Evolutionary conservation across 2,888 invertebrate species (phyloP), one percentile per base, ranked within the genome.

Genomic region (Ochropleura plecta): DNA sequence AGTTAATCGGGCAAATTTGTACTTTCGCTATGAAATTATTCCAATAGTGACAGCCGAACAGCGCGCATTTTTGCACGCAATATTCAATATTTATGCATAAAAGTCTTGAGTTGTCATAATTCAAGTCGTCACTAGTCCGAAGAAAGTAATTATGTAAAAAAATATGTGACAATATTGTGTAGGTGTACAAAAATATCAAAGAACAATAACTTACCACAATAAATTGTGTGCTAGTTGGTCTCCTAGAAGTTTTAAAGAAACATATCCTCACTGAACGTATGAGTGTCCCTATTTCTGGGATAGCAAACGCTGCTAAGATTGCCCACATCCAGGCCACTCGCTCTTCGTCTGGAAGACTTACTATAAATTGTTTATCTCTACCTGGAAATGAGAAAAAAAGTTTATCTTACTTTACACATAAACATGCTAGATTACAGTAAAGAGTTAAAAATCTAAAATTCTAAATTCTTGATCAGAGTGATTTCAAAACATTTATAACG

Each of bases 261-360:
- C 99, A 99, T 92, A 99, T 99, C 90, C 99, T 97, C 70, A 97
- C 96, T 46, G 99, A 98, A 73, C 99, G 97, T 88, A 99, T 98
- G 81, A 99, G 96, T 4, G 98, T 97, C 71, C 99, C 98, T 76
- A 98, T 96, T 95, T 99, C 99, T 0, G 99, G 99, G 69, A 99
- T 97, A 55, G 98, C 97, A 91, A 98, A 99, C 5, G 98, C 98
- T 84, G 99, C 98, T 71, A 99, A 95, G 69, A 99, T 94, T 78
- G 98, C 98, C 99, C 99, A 99, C 94, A 98, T 98, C 99, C 99
- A 99, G 65, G 98, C 98, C 82, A 99, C 98, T 72, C 98, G 97
- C 94, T 99, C 99, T 88, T 98, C 98, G 86, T 98, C 98, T 44
- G 99, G 98, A 85, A 99, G 95, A 86, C 97, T 97, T 12, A 98